phyloP scores from a whole-genome alignment of 2,888 invertebrate genomes.

The Hydriomena furcata region DNA sequence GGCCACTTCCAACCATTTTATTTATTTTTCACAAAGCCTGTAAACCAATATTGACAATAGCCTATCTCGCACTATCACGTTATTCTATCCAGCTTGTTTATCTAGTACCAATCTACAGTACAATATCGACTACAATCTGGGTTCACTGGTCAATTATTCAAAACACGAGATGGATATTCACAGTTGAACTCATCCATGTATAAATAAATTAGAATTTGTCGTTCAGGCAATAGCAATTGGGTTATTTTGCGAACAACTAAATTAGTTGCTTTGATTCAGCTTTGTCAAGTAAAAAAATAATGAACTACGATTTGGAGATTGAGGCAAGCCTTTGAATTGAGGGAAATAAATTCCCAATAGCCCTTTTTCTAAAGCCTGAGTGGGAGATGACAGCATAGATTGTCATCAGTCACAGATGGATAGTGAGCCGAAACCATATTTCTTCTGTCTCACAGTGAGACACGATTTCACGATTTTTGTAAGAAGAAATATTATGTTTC shows the following conservation, averaged over 20 bases:
- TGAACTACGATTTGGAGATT: neutral
- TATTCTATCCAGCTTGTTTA: neutral
- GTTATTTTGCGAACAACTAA: constrained; percentile 8
- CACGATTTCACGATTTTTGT: too few species aligned
- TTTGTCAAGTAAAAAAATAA: neutral
- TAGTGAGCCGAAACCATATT: too few species aligned
- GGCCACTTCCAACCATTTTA: too few species aligned
- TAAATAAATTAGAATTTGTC: constrained; percentile 10
- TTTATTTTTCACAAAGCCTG: neutral
- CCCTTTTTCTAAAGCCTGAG: too few species aligned
- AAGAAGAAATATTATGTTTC: too few species aligned
- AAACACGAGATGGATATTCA: constrained; percentile 7
- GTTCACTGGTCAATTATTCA: constrained; percentile 23
- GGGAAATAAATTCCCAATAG: neutral
- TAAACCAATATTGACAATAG: neutral
- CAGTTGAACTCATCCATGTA: constrained; percentile 3
- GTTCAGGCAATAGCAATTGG: constrained; percentile 1
- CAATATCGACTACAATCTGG: neutral
- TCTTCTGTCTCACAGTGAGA: too few species aligned
- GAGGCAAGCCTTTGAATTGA: neutral
- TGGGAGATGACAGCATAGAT: too few species aligned
- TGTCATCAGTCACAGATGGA: too few species aligned
- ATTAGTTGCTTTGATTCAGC: constrained; percentile 12
- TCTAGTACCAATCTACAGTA: neutral
- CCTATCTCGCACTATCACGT: too few species aligned